A percentile compares a stretch with the other conserved stretches of the same genome.
These are phyloP conservation scores for Rhinopomastus cyanomelas DNA, from an alignment of 2,113 vertebrate genomes.

Conservation along the genomic window DNA sequence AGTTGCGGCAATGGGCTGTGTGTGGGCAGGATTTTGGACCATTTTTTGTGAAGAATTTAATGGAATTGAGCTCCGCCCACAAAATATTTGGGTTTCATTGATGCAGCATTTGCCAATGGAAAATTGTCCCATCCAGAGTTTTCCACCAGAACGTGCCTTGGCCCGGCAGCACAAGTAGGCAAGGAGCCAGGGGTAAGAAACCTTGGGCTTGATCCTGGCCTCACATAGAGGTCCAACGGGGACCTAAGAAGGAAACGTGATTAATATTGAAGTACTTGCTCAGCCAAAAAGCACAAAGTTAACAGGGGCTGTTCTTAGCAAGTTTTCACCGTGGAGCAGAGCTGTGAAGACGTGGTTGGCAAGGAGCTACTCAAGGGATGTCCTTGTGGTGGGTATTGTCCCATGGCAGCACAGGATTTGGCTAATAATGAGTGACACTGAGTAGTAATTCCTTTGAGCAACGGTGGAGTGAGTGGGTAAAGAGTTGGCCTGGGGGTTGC, in stretches of 20 bases:
- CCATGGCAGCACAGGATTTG: background rate
- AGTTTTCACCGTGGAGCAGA: background rate
- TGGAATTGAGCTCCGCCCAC: background rate
- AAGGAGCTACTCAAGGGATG: background rate
- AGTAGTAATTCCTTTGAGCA: background rate
- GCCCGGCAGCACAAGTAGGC: background rate
- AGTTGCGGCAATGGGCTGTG: accelerated
- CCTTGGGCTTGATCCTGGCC: background rate
- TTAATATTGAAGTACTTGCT: background rate
- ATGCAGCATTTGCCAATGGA: background rate
- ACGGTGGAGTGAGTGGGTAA: accelerated
- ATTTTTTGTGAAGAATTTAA: background rate
- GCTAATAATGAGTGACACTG: background rate
- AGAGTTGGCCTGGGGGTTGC: background rate
- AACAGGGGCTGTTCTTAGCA: background rate
- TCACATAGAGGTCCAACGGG: background rate
- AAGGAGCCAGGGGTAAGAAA: background rate
- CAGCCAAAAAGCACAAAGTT: background rate
- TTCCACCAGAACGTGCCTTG: background rate
- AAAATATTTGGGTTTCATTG: background rate
- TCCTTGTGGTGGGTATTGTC: background rate
- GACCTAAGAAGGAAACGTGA: background rate
- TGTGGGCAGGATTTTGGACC: no score
- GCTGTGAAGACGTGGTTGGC: background rate
- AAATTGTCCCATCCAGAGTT: background rate